Evolutionary conservation across 2,888 invertebrate species (phyloP), one percentile per base, ranked within the genome.

Genomic region (Allolobophora icterica): DNA sequence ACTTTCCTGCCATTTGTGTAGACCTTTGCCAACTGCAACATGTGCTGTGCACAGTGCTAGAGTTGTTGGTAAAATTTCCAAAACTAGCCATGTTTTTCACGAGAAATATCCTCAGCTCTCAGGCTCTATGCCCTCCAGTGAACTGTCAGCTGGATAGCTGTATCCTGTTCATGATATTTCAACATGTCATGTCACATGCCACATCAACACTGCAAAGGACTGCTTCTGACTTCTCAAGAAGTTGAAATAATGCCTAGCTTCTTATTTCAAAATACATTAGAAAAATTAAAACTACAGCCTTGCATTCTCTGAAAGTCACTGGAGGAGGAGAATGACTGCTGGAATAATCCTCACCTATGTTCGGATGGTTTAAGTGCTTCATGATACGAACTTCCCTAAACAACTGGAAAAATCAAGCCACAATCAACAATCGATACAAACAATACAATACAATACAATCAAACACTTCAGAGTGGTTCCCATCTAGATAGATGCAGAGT

Each of bases 351-450:
- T 92, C 89, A 93, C 93, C 93, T 91, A 93, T 93, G 90, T 92
- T 92, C 40, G 93, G 93, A 92, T 93, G 93, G 90, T 93, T 92
- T 84, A 93, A 89, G 84, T 91, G 92, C 90, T 93, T 93, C 93
- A 93, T 93, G 34, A 93, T 92, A 91, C 91, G 92, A 84, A 93
- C 93, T 92, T 92, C 92, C 45, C 92, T 90, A 89, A 92, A 92
- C 35, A 92, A 89, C 92, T 92, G 92, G 13, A 89, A 35, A 35
- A 87, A 87, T 52, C 24, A 90, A 71, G n/a, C n/a, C 13, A 52
- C 52, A 52, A 71, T 90, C 71, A 90, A 33, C 4, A 58, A 45
- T 45, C 33, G 35, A 5, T 38, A 45, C 3, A 21, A 90, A 90
- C 1, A 35, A 30, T 45, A 40, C 0, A 17, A 35, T 3, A 30